Conservation (phyloP, 92 coral and sea anemone species). For the Parazoanthus atlanticus region DNA sequence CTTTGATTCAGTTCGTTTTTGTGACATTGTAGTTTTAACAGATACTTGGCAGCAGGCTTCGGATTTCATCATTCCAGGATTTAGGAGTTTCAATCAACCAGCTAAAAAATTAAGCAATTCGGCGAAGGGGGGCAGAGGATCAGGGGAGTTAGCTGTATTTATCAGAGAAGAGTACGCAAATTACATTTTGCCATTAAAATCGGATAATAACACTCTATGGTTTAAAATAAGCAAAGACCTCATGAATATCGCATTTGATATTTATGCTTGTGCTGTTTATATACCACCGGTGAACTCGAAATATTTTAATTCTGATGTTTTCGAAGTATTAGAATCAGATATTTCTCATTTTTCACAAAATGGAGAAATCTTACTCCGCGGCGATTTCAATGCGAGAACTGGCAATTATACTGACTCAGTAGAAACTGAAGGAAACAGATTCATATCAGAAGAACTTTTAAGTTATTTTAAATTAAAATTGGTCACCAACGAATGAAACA, state of each 20-base stretch:
- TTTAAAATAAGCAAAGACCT: conserved; percentile 27
- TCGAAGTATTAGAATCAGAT: neutral
- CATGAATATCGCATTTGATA: neutral
- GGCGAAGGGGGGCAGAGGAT: conserved; percentile 22
- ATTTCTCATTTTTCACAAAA: neutral
- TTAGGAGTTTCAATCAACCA: conserved; percentile 18
- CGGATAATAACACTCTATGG: neutral
- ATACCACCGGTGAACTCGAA: neutral
- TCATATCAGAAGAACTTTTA: neutral
- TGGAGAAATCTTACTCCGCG: neutral
- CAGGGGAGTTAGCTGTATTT: conserved; percentile 3
- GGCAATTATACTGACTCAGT: neutral
- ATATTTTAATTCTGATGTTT: conserved; percentile 4
- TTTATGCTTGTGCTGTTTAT: neutral
- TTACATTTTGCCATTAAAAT: conserved; percentile 9
- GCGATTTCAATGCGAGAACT: conserved; percentile 24
- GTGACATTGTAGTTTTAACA: conserved; percentile 22
- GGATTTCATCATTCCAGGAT: conserved; percentile 28
- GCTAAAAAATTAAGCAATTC: neutral
- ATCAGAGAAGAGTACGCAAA: conserved; percentile 4
- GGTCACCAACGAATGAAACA: neutral
- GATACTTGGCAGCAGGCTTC: conserved; percentile 17
- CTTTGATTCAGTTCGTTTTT: conserved; percentile 2
- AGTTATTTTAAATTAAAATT: too few relatives aligned
- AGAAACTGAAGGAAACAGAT: neutral